Base-by-base conservation (phyloP, 2,888 invertebrate genomes). In the Caenorhabditis uteleia region DNA sequence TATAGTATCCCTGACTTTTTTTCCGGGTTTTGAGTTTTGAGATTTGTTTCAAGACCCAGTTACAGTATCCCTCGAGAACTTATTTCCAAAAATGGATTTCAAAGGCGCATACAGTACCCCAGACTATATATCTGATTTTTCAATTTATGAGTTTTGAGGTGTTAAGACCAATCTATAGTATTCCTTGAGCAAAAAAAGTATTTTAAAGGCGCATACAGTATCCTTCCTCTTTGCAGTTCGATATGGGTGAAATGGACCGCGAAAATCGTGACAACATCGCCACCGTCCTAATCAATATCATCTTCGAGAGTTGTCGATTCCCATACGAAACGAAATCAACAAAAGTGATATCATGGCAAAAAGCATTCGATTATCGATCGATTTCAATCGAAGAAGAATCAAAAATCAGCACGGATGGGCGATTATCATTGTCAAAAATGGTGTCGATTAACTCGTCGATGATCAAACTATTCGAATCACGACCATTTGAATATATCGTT, bases 361-460 rank as follows among this genome's bases (percentile, higher is more conserved):
- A 53, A 8, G 79, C 70, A 1, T 78, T 80, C 45, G 56, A 66
- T 12, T 64, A 64, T 31, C 64, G 59, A 12, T 70, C 70, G n/a
- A 66, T 80, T n/a, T 47, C 68, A 0, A 46, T 65, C 23, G 77
- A 78, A 61, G 76, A 78, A 44, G 68, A 73, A 43, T 73, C 74
- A 3, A 46, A 61, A 10, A 29, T 75, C 3, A 57, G 49, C 2
- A 66, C 70, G 0, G 74, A 69, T n/a, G 69, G 65, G 16, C 49
- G 70, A n/a, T 33, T 67, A 1, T 53, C 61, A 2, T 42, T 74
- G 2, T 54, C 68, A 18, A 70, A 67, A 55, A 79, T 80, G 80
- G 33, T 80, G 1, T 23, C 64, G 7, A 51, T 80, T 25, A 34
- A 77, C 21, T 25, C 51, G 6, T 44, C 60, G 14, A 47, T 80